These are phyloP conservation scores for Eurytoma californica DNA, from an alignment of 2,888 invertebrate species.

Conservation along the genomic window DNA sequence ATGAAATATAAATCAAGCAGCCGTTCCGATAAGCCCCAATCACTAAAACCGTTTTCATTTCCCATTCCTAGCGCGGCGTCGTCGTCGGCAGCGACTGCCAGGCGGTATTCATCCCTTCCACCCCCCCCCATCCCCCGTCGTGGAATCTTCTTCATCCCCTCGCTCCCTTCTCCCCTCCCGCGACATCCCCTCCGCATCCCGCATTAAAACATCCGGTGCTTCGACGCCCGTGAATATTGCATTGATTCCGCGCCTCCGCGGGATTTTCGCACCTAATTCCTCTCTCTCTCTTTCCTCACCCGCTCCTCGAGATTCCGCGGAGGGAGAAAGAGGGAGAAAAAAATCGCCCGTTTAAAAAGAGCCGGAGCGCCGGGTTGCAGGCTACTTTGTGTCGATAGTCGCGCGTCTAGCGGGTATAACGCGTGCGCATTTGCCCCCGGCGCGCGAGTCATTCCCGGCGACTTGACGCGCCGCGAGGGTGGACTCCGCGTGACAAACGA, in stretches of 20 bases:
- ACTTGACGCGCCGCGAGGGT: no score
- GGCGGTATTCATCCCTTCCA: not conserved
- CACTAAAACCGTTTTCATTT: constrained; percentile 47
- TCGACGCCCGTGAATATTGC: constrained; percentile 12
- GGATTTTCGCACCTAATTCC: no score
- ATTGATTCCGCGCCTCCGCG: not conserved
- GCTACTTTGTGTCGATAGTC: constrained; percentile 8
- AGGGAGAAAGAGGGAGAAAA: not conserved
- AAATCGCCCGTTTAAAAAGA: no score
- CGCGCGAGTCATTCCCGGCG: not conserved
- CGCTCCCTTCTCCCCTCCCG: not conserved
- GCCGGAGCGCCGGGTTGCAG: not conserved
- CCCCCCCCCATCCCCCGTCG: not conserved
- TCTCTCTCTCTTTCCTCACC: no score
- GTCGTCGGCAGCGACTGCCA: not conserved
- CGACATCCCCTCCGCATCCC: not conserved
- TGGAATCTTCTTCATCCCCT: not conserved
- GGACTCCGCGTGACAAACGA: no score
- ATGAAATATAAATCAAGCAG: constrained; percentile 34
- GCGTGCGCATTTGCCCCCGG: constrained; percentile 14
- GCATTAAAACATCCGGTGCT: constrained; percentile 8
- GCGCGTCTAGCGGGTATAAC: not conserved
- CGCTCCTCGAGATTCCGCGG: no score
- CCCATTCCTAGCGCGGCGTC: constrained; percentile 13
- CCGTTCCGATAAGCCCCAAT: constrained; percentile 46